Evolutionary conservation across 2,113 vertebrate species (phyloP), one percentile per base, ranked within the genome.

Genomic region (Neolamprologus longior): DNA sequence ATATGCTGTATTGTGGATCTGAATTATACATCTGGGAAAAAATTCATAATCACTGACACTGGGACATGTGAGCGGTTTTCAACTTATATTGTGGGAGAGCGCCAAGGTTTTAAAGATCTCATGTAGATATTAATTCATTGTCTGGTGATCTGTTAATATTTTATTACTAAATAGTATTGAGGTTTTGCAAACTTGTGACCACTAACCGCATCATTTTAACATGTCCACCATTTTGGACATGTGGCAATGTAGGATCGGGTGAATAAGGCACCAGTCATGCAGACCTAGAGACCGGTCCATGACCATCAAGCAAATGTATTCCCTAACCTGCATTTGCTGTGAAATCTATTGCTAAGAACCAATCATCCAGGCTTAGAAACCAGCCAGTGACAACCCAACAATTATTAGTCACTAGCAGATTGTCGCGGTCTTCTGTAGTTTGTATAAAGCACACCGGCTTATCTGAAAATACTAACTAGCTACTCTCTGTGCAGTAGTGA

Each of bases 11-110:
- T 33, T 15, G n/a, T 37, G 31, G 19, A 71, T 85, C 66, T 52
- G n/a, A 83, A 19, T 45, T 61, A 80, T 42, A 86, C 79, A 93
- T 80, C 79, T 82, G 57, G 80, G 61, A 61, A 52, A 81, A 14
- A 21, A 26, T 35, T 55, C 28, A 63, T 14, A 61, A 47, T 63
- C n/a, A 24, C 4, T 24, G 50, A 66, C 21, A 15, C 13, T 58
- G 55, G 86, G 35, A 24, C 21, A 45, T 14, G 17, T 19, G 2
- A 68, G 13, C 6, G 37, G 80, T 33, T 84, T 57, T 78, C 26
- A 78, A n/a, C 24, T 24, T 7, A 61, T 10, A 19, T 19, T 82
- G 61, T 50, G 21, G 79, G 52, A 80, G 1, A 76, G 24, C 37
- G 33, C 13, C 61, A 15, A 19, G 50, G 63, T 73, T 35, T 53